Evolutionary conservation across 2,113 vertebrate genomes (phyloP), one percentile per base, ranked within the genome.

Genomic region (Callorhinus ursinus): DNA sequence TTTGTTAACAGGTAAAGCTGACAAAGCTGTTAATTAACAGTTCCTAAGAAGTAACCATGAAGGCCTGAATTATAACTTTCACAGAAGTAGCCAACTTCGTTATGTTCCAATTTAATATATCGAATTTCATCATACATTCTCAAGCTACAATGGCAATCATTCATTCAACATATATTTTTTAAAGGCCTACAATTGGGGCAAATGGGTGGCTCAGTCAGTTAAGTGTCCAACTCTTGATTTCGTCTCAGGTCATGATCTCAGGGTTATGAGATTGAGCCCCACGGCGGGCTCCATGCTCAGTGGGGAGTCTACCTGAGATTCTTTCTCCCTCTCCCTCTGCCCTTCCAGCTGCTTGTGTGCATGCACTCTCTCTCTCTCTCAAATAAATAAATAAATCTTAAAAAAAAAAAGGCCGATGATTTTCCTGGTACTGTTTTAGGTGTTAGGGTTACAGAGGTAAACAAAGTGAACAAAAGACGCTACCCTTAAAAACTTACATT

Each of bases 61-160:
- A 90, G 22, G 22, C 31, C 71, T 90, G 28, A 93, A 72, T 88
- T 55, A 67, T 76, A 86, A 79, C 24, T 82, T 95, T 87, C 61
- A 86, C 19, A 92, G 65, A 86, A 89, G 80, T 79, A 97, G 53
- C 18, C 86, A 72, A 46, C 71, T 79, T 59, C 14, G 36, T 87
- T 59, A 69, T 76, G 51, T 90, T n/a, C 49, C 33, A 83, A 59
- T 83, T 79, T 77, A 87, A 90, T 74, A 72, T 63, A 82, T 51
- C 19, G 15, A 67, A 61, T 92, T 92, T 83, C 22, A 84, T 88
- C 39, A 57, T n/a, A 51, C 84, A 89, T 63, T 92, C 36, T 97
- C 36, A 89, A 87, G 49, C 63, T 72, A 51, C 4, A 46, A 69
- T 81, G 57, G 51, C 46, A 76, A 94, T 89, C n/a, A 65, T 77